Evolutionary conservation across 2,888 invertebrate genomes (phyloP), one percentile per base, ranked within the genome.

Genomic region (Caenorhabditis afra): DNA sequence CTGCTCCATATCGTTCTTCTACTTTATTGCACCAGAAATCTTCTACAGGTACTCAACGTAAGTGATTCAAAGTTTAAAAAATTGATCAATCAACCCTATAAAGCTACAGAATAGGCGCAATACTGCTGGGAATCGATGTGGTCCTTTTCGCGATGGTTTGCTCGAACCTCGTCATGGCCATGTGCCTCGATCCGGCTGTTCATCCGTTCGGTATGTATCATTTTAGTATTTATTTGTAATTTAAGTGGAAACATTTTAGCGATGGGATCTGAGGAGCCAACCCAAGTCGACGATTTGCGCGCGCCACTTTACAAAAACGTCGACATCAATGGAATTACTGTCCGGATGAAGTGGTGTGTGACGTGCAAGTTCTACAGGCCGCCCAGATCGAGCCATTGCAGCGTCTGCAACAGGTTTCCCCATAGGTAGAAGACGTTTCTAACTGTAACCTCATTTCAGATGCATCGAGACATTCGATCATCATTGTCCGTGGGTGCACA

Each of bases 361-460:
- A 99, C 99, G 2, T 99, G 99, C 93, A 96, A 97, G 93, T 99
- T 99, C 93, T 99, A 99, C 92, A 93, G 99, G 90, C 99, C 99
- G 91, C 99, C 99, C 82, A 93, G 99, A 90, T 97, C 98, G 92
- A 97, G 97, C 78, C 99, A 99, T 92, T 99, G 99, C 92, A 97
- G 97, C 87, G 97, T 98, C 77, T 99, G 98, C 93, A 96, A 99
- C 93, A 96, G 96, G 85, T 85, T 20, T 57, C 57, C 12, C 3
- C n/a, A n/a, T n/a, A n/a, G n/a, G n/a, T n/a, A n/a, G n/a, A n/a
- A n/a, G n/a, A 22, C 3, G 0, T 29, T 53, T 59, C 52, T 47
- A 4, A 64, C 16, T 18, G 3, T 11, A 41, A 8, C 11, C 12
- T 8, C 12, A 41, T 41, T 41, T 41, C 79, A 88, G 88, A 65